A percentile compares a stretch with the other conserved stretches of the same genome.
Evolutionary conservation across 2,113 vertebrate genomes (phyloP).

Genomic region (Sapajus apella): DNA sequence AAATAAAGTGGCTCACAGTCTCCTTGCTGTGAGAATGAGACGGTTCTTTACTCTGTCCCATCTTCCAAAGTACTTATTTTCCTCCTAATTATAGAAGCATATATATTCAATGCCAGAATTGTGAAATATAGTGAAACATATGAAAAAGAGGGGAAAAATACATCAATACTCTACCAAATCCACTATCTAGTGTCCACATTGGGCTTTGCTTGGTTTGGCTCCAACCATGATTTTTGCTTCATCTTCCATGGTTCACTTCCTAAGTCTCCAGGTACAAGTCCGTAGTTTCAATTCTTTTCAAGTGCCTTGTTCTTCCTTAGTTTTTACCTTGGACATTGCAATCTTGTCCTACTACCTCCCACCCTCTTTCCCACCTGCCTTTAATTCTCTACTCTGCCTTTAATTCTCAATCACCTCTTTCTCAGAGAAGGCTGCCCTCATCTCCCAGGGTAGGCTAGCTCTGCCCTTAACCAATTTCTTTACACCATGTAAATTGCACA

Average conservation of each 20-base stretch:
- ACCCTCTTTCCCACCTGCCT: not conserved
- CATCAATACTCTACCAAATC: too few relatives aligned
- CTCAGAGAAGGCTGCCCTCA: not conserved
- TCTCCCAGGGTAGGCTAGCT: not conserved
- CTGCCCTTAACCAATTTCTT: not conserved
- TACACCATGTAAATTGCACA: too few relatives aligned
- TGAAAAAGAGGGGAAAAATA: not conserved
- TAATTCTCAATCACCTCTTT: not conserved
- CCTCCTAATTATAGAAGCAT: not conserved
- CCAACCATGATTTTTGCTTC: not conserved
- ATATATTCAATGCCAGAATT: not conserved
- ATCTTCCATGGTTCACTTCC: not conserved
- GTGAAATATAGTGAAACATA: not conserved
- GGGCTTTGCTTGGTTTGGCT: not conserved
- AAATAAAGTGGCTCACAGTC: not conserved
- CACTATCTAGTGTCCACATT: fast-evolving
- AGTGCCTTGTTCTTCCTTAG: not conserved
- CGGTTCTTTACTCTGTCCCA: not conserved
- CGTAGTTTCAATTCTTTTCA: not conserved
- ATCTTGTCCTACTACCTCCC: not conserved
- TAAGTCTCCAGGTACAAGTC: not conserved
- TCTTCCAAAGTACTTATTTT: not conserved
- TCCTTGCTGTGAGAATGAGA: not conserved
- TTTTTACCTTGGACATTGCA: not conserved
- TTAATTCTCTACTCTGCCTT: not conserved